These are phyloP conservation scores for Brenthis hecate DNA, from an alignment of 2,888 invertebrate species.

Conservation along the genomic window DNA sequence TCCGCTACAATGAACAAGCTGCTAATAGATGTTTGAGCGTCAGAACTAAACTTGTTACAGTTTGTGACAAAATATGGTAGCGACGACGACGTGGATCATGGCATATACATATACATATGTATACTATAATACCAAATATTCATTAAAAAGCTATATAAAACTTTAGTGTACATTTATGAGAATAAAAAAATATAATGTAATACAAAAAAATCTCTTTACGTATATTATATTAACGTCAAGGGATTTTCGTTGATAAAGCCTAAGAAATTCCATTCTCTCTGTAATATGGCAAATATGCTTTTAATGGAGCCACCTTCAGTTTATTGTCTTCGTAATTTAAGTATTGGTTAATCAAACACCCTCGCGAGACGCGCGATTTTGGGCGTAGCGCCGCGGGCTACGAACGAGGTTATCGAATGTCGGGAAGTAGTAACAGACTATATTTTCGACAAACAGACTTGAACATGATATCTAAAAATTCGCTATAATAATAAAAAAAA, in stretches of 20 bases:
- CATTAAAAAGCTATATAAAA: too few species aligned
- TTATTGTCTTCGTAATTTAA: conserved; percentile 11
- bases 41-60: conserved; percentile 14
- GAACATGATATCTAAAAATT: too few species aligned
- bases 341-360: conserved; percentile 11
- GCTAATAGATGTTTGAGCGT: conserved; percentile 12
- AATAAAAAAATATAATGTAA: too few species aligned
- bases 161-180: too few species aligned
- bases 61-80: conserved; percentile 8
- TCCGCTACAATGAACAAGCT: conserved; percentile 17
- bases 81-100: too few species aligned
- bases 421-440: too few species aligned
- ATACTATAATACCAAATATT: too few species aligned
- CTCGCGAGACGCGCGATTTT: background rate
- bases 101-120: too few species aligned
- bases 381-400: background rate
- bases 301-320: conserved; percentile 1
- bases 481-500: too few species aligned
- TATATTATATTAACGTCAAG: too few species aligned
- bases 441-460: too few species aligned
- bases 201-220: too few species aligned
- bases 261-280: background rate
- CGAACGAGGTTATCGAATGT: background rate
- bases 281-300: background rate
- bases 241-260: background rate